Evolutionary conservation across 2,113 vertebrate species (phyloP).

Genomic region (Amphilophus citrinellus): DNA sequence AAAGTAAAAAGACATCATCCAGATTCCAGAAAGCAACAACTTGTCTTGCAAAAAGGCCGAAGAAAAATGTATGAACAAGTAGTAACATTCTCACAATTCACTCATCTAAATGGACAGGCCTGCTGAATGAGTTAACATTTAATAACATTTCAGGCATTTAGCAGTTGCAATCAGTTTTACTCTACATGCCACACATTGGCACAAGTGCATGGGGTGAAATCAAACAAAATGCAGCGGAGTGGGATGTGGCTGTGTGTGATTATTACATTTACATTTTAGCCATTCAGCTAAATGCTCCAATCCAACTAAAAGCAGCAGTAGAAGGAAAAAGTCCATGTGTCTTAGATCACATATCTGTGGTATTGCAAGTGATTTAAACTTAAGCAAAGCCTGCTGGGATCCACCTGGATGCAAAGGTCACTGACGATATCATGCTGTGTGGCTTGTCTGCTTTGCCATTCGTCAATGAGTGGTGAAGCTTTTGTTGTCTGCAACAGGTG

Average conservation of each 20-base stretch:
- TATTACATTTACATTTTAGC: background rate
- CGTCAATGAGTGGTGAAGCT: background rate
- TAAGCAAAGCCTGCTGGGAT: constrained; percentile 11
- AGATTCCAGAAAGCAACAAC: background rate
- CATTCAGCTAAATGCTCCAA: background rate
- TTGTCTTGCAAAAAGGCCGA: background rate
- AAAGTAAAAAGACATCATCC: background rate
- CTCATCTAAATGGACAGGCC: background rate
- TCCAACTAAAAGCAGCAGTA: background rate
- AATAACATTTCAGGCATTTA: background rate
- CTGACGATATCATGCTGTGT: constrained; percentile 6
- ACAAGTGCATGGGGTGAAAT: background rate
- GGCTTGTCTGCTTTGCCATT: constrained; percentile 6
- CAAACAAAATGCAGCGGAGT: background rate
- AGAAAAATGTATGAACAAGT: no score
- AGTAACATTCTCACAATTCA: background rate
- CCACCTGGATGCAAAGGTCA: constrained; percentile 47
- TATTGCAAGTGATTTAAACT: constrained; percentile 18
- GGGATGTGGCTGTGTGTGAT: background rate
- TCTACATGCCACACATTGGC: no score
- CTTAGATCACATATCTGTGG: background rate
- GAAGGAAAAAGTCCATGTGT: background rate
- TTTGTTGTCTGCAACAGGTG: background rate
- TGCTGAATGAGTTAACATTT: background rate
- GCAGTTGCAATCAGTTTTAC: background rate